Conservation (phyloP, 2,888 invertebrate species). For the Rapana venosa region DNA sequence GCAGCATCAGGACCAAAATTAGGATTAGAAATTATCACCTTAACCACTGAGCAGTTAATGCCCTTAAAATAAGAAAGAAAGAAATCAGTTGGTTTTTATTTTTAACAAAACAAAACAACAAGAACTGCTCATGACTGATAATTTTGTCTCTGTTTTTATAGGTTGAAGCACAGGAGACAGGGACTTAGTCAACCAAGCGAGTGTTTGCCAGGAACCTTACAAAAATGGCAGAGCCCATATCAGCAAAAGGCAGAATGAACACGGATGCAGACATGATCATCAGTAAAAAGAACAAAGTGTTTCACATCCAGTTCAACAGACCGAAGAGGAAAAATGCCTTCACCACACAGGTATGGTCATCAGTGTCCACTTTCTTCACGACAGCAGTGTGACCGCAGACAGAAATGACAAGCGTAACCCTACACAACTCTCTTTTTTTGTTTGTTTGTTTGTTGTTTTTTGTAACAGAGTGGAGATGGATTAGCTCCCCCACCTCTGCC, state of each 20-base stretch:
- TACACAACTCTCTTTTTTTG: too few species aligned
- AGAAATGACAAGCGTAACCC: too few species aligned
- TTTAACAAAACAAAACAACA: not conserved
- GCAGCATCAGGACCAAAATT: too few species aligned
- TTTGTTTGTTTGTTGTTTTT: too few species aligned
- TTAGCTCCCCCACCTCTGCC: too few species aligned
- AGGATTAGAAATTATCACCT: too few species aligned
- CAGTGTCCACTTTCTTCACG: too few species aligned
- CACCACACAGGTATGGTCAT: slow-evolving; percentile 77
- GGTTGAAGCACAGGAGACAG: slow-evolving; percentile 81
- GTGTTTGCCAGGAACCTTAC: not conserved
- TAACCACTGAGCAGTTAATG: too few species aligned
- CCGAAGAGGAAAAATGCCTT: slow-evolving; percentile 90
- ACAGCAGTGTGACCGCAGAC: too few species aligned
- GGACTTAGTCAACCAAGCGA: slow-evolving; percentile 58
- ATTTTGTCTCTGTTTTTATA: slow-evolving; percentile 52
- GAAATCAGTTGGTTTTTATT: not conserved
- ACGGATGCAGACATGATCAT: slow-evolving; percentile 67
- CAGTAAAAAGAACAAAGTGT: slow-evolving; percentile 63
- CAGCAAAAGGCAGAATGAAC: too few species aligned
- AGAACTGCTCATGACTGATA: not conserved
- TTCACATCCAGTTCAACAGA: slow-evolving; percentile 83
- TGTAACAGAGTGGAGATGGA: too few species aligned
- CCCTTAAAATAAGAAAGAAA: too few species aligned
- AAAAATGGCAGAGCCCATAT: not conserved